Conservation (phyloP, 2,797 vertebrate species). For the Sebastes flavidus region DNA sequence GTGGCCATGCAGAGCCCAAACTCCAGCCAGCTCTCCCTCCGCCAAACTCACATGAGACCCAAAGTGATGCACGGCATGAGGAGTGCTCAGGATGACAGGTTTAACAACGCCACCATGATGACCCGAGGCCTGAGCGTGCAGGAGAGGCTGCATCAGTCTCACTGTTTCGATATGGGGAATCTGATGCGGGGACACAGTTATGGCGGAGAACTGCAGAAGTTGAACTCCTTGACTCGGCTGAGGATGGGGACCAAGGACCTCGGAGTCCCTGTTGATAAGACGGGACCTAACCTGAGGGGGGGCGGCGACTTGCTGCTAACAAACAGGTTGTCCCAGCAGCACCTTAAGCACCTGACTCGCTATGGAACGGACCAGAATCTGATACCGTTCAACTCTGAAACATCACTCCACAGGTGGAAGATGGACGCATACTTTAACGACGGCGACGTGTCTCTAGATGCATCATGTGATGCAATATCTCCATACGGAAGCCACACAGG, state of each 20-base stretch:
- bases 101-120: conserved; percentile 69
- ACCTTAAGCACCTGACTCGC: conserved; percentile 83
- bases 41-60: conserved; percentile 80
- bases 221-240: conserved; percentile 58
- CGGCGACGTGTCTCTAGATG: conserved; percentile 45
- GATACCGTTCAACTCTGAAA: conserved; percentile 90
- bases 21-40: conserved; percentile 86
- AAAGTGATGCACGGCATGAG: conserved; percentile 58
- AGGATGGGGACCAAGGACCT: conserved; percentile 85
- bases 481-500: conserved; percentile 58
- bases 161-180: conserved; percentile 81
- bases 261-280: conserved; percentile 70
- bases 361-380: conserved; percentile 89
- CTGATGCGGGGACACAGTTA: conserved; percentile 91
- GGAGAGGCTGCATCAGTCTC: conserved; percentile 83
- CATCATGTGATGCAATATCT: conserved; percentile 50
- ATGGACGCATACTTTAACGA: conserved; percentile 90
- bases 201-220: conserved; percentile 89
- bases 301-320: conserved; percentile 19
- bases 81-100: conserved; percentile 67
- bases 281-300: conserved; percentile 45
- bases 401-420: conserved; percentile 90
- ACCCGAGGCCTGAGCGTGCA: conserved; percentile 83
- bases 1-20: conserved; percentile 77
- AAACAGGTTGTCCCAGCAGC: conserved; percentile 66